A percentile compares a stretch with the other conserved stretches of the same genome.
These are phyloP conservation scores for Aplysina aerophoba DNA, from an alignment of 37 sponge, comb jelly and placozoan species.

Conservation along the genomic window DNA sequence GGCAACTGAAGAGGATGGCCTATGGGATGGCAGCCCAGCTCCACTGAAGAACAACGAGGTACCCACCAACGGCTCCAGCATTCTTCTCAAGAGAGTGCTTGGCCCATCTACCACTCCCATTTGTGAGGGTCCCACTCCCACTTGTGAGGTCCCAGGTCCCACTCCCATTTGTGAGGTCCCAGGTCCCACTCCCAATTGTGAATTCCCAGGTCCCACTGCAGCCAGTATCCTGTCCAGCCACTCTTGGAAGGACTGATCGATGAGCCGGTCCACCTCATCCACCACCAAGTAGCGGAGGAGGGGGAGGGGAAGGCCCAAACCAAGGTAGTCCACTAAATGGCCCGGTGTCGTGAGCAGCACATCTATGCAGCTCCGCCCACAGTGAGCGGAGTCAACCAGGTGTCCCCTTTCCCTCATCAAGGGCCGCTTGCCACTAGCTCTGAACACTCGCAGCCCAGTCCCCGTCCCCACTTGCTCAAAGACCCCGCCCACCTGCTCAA, in stretches of 20 bases:
- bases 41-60: too few species aligned
- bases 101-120: too few species aligned
- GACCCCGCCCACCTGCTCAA: slow-evolving; percentile 74
- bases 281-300: slow-evolving; percentile 87
- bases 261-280: slow-evolving; percentile 93
- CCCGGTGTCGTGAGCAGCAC: slow-evolving; percentile 92
- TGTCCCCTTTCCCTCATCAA: slow-evolving; percentile 41
- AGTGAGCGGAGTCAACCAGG: slow-evolving; percentile 41
- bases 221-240: slow-evolving; percentile 75
- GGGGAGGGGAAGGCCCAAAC: background rate
- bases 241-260: slow-evolving; percentile 75
- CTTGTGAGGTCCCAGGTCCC: background rate
- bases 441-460: slow-evolving; percentile 53
- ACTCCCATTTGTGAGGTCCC: background rate
- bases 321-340: slow-evolving; percentile 75
- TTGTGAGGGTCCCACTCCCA: background rate
- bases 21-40: too few species aligned
- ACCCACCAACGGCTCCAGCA: too few species aligned
- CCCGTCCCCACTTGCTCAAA: slow-evolving; percentile 64
- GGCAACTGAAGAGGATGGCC: too few species aligned
- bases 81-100: too few species aligned
- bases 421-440: slow-evolving; percentile 50
- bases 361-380: slow-evolving; percentile 61
- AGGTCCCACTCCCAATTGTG: background rate
- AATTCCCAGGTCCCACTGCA: slow-evolving; percentile 24